Percentiles rank a stretch among this genome's conserved stretches.
phyloP scores from a whole-genome alignment of 1,140 invertebrate genomes.

The Mycetomoellerius zeteki region DNA sequence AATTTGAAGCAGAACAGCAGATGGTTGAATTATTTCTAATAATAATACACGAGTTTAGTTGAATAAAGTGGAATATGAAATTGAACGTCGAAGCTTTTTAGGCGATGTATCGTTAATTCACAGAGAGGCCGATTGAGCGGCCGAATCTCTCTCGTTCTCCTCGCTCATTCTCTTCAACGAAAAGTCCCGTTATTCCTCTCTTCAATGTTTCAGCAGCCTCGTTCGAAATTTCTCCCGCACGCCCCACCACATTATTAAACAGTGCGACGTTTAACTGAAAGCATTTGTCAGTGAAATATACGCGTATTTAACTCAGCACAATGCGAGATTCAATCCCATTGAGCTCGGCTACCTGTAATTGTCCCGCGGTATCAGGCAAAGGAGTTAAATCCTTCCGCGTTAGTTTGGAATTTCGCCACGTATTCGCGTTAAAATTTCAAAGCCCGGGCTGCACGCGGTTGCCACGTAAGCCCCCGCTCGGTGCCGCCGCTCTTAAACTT shows the following conservation, averaged over 20 bases:
- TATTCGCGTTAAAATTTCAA: conserved; percentile 77
- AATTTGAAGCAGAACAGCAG: not conserved
- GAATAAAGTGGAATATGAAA: conserved; percentile 45
- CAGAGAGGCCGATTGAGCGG: conserved; percentile 29
- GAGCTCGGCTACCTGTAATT: conserved; percentile 64
- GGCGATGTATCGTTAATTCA: conserved; percentile 48
- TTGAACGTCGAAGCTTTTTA: conserved; percentile 32
- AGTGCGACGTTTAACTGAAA: conserved; percentile 59
- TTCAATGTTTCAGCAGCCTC: conserved; percentile 37
- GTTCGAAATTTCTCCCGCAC: conserved; percentile 34
- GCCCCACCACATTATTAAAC: conserved; percentile 50
- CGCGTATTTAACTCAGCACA: conserved; percentile 64
- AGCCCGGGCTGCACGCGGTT: conserved; percentile 61
- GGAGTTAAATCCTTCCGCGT: conserved; percentile 76
- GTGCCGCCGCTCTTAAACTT: conserved; percentile 72
- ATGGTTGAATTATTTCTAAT: conserved; percentile 29
- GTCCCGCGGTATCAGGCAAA: conserved; percentile 60
- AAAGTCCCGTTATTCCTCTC: conserved; percentile 4
- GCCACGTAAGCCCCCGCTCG: conserved; percentile 66
- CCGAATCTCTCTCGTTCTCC: conserved; percentile 9
- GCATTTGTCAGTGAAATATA: conserved; percentile 66
- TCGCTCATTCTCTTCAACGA: not conserved
- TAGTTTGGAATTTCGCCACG: conserved; percentile 79
- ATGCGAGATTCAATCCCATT: conserved; percentile 66
- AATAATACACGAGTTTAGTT: conserved; percentile 23